Evolutionary conservation across 2,888 invertebrate genomes (phyloP), one percentile per base, ranked within the genome.

Genomic region (Merodon equestris): DNA sequence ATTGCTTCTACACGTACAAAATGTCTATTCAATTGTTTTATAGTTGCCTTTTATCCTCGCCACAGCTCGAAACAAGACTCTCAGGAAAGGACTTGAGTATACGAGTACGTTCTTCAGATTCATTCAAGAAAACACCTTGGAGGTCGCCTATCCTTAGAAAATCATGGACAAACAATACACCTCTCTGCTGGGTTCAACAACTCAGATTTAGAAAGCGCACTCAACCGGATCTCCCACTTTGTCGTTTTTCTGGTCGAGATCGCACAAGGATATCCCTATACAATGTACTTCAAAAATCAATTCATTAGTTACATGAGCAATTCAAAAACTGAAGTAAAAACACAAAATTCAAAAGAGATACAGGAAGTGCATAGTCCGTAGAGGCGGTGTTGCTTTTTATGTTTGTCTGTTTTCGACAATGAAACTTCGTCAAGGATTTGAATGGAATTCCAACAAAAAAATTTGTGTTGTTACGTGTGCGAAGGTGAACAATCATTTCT

Each of bases 231-330:
- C 64, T 76, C 66, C 76, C 48, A 58, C 9, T 60, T 56, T 76
- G 76, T 60, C 58, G 50, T 71, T 56, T 68, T 57, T 58, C 27
- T 53, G 34, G 44, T 27, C 61, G 58, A n/a, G n/a, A 38, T 47
- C 68, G 54, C 44, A 60, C 68, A 66, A 56, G 75, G 74, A 70
- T 74, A 81, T 81, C 74, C 68, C 81, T 72, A 77, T 77, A 67
- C 77, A 77, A 77, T 77, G 72, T 67, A 67, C 67, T 77, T 77
- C 77, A 73, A 42, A 77, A 67, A 77, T 56, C 50, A 72, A 76
- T 76, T 76, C 71, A 76, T 71, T 66, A 50, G 54, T 66, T 60
- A 48, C 58, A 27, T 67, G 67, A 60, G 60, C 12, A 40, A 40
- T 10, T 9, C 3, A 40, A 40, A 3, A 40, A 40, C 9, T 40